Evolutionary conservation across 2,888 invertebrate genomes (phyloP).

Genomic region (Zygothrica quintamaculata): DNA sequence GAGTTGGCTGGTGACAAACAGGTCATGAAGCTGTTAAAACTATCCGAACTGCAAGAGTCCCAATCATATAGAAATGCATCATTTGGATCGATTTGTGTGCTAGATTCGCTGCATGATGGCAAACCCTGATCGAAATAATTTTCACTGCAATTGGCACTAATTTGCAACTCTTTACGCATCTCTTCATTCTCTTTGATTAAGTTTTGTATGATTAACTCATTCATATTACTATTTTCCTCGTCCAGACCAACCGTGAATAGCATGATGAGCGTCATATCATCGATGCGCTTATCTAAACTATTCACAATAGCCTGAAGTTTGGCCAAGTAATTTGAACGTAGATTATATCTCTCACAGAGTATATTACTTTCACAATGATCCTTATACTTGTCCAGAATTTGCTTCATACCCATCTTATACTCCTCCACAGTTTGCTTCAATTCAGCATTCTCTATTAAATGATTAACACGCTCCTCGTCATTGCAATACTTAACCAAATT

Average conservation of each 20-base stretch:
- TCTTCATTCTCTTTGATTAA: constrained; percentile 51
- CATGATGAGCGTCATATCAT: constrained; percentile 56
- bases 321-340: constrained; percentile 39
- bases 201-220: constrained; percentile 44
- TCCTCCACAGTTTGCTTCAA: constrained; percentile 49
- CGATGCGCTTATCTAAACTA: constrained; percentile 49
- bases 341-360: constrained; percentile 24
- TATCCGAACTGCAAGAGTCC: constrained; percentile 35
- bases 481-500: constrained; percentile 44
- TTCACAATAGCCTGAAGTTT: constrained; percentile 34
- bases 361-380: constrained; percentile 30
- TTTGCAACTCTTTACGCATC: constrained; percentile 59
- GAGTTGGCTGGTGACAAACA: constrained; percentile 25
- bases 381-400: constrained; percentile 49
- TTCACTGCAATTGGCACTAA: constrained; percentile 11
- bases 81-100: constrained; percentile 46
- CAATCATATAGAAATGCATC: constrained; percentile 4
- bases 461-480: constrained; percentile 34
- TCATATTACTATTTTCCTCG: constrained; percentile 37
- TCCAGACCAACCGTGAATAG: constrained; percentile 21
- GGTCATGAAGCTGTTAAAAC: constrained; percentile 45
- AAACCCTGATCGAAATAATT: constrained; percentile 28
- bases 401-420: constrained; percentile 38
- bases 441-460: constrained; percentile 53
- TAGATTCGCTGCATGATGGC: constrained; percentile 15